Conservation (phyloP, 2,113 vertebrate species). For the Rhinoderma darwinii region DNA sequence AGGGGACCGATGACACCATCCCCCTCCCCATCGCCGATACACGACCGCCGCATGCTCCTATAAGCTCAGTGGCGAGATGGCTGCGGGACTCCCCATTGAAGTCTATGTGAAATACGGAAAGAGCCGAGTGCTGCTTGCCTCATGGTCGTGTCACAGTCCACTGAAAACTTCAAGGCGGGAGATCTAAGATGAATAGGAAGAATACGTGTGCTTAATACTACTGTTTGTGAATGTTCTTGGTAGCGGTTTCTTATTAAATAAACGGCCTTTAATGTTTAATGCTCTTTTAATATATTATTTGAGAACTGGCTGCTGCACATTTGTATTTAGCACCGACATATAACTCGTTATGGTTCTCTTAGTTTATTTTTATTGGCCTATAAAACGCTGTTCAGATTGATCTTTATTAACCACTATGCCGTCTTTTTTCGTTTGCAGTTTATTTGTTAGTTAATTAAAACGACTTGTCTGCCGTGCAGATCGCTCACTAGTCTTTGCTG, state of each 20-base stretch:
- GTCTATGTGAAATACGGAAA: too few relatives aligned
- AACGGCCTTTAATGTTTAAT: background rate
- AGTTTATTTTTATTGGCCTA: constrained; percentile 32
- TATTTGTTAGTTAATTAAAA: constrained; percentile 48
- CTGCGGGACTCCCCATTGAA: too few relatives aligned
- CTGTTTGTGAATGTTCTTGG: background rate
- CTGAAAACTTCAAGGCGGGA: background rate
- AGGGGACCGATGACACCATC: too few relatives aligned
- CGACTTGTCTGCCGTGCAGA: background rate
- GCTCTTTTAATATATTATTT: background rate
- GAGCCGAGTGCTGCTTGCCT: background rate
- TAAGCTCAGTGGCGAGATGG: too few relatives aligned
- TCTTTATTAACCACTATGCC: constrained; percentile 20
- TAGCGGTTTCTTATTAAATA: background rate
- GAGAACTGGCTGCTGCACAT: background rate
- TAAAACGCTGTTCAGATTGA: constrained; percentile 12
- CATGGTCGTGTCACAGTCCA: background rate
- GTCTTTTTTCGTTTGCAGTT: constrained; percentile 18
- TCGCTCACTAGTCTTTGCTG: background rate
- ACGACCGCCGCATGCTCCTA: too few relatives aligned
- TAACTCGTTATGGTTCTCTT: background rate
- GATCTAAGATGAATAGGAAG: background rate
- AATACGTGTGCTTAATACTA: background rate
- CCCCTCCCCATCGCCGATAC: too few relatives aligned
- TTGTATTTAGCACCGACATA: background rate